These are phyloP conservation scores for Carassius gibelio DNA, from an alignment of 2,113 vertebrate genomes.

Conservation along the genomic window DNA sequence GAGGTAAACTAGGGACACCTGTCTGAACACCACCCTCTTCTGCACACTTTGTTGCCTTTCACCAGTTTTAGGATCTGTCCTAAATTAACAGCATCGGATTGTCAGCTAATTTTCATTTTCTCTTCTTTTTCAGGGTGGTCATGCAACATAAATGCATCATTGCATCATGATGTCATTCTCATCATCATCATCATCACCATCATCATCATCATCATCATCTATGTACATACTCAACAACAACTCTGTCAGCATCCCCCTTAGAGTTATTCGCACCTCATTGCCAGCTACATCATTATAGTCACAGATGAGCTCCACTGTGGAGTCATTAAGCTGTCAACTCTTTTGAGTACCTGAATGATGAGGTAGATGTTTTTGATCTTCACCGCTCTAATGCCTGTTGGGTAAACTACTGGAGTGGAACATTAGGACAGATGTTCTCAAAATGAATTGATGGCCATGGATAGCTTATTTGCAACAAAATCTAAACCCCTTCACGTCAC, in stretches of 20 bases:
- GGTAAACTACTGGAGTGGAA: slow-evolving; percentile 43
- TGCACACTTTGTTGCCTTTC: not conserved
- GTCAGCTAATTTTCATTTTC: not conserved
- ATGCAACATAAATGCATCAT: not conserved
- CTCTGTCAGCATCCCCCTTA: slow-evolving; percentile 5
- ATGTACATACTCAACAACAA: not conserved
- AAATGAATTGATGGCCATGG: slow-evolving; percentile 47
- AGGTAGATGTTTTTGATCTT: slow-evolving; percentile 46
- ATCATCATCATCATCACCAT: not conserved
- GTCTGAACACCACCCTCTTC: not conserved
- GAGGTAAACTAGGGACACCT: not conserved
- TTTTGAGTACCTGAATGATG: slow-evolving; percentile 31
- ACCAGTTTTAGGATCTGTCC: not conserved
- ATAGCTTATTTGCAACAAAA: slow-evolving; percentile 43
- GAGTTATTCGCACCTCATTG: slow-evolving; percentile 12
- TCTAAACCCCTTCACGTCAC: slow-evolving; percentile 40
- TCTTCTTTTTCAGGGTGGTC: slow-evolving; percentile 19
- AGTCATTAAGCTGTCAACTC: slow-evolving; percentile 49
- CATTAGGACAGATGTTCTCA: slow-evolving; percentile 51
- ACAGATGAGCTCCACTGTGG: slow-evolving; percentile 40
- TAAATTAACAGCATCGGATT: not conserved
- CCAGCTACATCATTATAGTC: slow-evolving; percentile 37
- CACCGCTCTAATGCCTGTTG: slow-evolving; percentile 43
- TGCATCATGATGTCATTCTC: not conserved
- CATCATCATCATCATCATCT: slow-evolving; percentile 12